phyloP scores from a whole-genome alignment of 2,888 invertebrate species.

The Drosophila multiciliata region DNA sequence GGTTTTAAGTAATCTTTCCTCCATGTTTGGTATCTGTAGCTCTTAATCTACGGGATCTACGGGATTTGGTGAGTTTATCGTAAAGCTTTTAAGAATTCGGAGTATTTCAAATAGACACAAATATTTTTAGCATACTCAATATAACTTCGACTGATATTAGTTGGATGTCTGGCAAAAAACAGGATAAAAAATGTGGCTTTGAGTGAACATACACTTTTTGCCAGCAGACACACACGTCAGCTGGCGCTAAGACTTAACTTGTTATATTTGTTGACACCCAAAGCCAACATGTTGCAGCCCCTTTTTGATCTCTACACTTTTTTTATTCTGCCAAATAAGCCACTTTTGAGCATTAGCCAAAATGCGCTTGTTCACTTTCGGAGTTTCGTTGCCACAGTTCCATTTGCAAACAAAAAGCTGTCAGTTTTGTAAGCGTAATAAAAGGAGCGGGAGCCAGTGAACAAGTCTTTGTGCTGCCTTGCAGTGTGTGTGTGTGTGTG shows the following conservation, averaged over 20 bases:
- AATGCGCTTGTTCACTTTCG: conserved; percentile 9
- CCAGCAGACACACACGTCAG: neutral
- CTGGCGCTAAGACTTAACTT: conserved; percentile 12
- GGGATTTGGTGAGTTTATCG: too few relatives aligned
- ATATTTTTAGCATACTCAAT: neutral
- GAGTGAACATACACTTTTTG: neutral
- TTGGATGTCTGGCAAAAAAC: neutral
- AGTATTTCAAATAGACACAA: too few relatives aligned
- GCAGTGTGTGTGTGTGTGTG: conserved; percentile 2
- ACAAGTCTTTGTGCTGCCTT: conserved; percentile 11
- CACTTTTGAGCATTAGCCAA: conserved; percentile 32
- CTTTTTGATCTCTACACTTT: conserved; percentile 20
- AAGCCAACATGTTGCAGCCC: conserved; percentile 20
- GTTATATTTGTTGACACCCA: conserved; percentile 25
- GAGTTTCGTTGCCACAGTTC: conserved; percentile 33
- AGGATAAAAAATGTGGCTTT: neutral
- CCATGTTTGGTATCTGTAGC: too few relatives aligned
- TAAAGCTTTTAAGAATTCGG: too few relatives aligned
- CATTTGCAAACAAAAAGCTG: conserved; percentile 37
- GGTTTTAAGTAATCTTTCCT: too few relatives aligned
- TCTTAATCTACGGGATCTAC: too few relatives aligned
- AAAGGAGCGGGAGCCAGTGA: conserved; percentile 30
- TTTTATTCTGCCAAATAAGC: conserved; percentile 11
- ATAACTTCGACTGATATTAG: neutral
- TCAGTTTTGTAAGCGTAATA: conserved; percentile 53